Base-by-base conservation (phyloP, 2,113 vertebrate species). In the Eulemur macaco region DNA sequence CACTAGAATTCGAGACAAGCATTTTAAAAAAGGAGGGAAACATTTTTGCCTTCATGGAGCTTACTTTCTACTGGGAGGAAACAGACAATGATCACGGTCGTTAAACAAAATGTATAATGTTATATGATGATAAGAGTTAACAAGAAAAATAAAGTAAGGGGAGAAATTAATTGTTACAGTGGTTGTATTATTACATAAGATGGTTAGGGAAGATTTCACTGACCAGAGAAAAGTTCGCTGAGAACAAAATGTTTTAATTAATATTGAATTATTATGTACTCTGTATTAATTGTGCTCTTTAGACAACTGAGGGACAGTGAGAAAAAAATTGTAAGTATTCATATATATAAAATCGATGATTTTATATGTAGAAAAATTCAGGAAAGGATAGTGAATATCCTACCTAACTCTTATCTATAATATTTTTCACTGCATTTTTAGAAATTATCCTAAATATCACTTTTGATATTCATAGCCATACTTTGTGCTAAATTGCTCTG, bases 381-480 rank as follows among this genome's bases (percentile, higher is more conserved):
- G 83, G 1, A 66, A 90, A 88, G 0, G 1, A 0, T 85, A 82
- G 13, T 50, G 12, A 60, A 34, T 47, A 92, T 17, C 11, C 5
- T 52, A 50, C 0, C 37, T 90, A 81, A 82, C 5, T 85, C 88
- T 96, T 86, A 91, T 37, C 9, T 5, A 0, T 64, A 34, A 68
- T 27, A 85, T 13, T 82, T 78, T 58, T 58, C 52, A 83, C 73
- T 80, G 56, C 34, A 58, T 68, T 58, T 83, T 89, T 47, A 73
- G 47, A 63, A 92, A 92, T 78, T 47, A 42, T 0, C 18, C 39
- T 86, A 58, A 86, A 94, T 94, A 74, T 54, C 14, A 60, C 0
- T 5, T 94, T 96, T 94, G 85, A 90, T 93, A 89, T 96, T 90
- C 45, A 74, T 60, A 78, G 45, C 25, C 25, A 60, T 64, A 29